Base-by-base conservation (phyloP, 2,113 vertebrate species). In the Petroica traversi region DNA sequence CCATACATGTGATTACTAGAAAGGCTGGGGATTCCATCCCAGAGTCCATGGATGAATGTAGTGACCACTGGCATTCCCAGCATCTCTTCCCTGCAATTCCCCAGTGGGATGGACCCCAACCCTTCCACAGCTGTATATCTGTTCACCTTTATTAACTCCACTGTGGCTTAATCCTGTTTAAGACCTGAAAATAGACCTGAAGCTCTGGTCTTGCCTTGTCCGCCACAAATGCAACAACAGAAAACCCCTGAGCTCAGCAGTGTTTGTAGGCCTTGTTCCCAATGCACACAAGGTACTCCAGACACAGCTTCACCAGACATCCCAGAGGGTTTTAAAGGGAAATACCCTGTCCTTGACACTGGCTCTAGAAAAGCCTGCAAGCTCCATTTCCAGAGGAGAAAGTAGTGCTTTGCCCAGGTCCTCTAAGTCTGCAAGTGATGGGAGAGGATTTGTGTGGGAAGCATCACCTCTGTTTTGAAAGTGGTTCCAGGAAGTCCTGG, bases 241-340 rank as follows among this genome's bases (percentile, higher is more conserved):
- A 34, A 81, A 88, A 45, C 29, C 31, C 9, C 1, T 82, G 86
- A 89, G 54, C n/a, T 74, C 24, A 68, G 52, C 36, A 71, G 36
- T 18, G 14, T 38, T 19, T 61, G 45, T 26, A 36, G 58, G 8
- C 25, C 57, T 8, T 55, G 14, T 69, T 71, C 63, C 28, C 0
- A 12, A 2, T 31, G 8, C 11, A 43, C 1, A 3, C 4, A 3
- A 11, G n/a, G 48, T 34, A 3, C 22, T 59, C 63, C 59, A 51
- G 91, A 48, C 8, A 36, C 4, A 43, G 17, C 49, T 24, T 52
- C 54, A 29, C 31, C 48, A 34, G 54, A 26, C 52, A 28, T 5
- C 57, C 40, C 43, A 40, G 55, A 52, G 61, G 36, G 20, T 48
- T 67, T 66, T 48, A 46, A 86, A 84, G 26, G 58, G 31, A 68